Conservation (phyloP, 2,113 vertebrate species). For the Corythoichthys intestinalis region DNA sequence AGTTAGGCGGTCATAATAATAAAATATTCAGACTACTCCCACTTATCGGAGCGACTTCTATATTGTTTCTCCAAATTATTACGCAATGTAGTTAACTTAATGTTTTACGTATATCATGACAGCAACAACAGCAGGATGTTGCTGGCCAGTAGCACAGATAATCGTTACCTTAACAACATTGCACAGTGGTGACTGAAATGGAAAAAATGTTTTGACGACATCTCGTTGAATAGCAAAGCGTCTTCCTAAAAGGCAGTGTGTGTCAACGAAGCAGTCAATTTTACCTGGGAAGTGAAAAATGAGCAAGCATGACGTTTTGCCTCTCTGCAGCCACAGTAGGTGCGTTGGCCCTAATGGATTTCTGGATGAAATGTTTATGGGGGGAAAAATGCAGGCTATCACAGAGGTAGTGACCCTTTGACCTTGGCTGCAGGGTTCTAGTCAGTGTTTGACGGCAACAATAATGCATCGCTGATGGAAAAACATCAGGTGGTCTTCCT, state of each 20-base stretch:
- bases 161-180: neutral
- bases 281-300: slow-evolving; percentile 6
- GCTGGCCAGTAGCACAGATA: too few relatives aligned
- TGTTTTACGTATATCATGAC: too few relatives aligned
- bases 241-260: slow-evolving; percentile 20
- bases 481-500: slow-evolving; percentile 39
- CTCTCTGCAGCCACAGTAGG: slow-evolving; percentile 32
- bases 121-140: too few relatives aligned
- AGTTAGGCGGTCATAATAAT: too few relatives aligned
- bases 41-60: too few relatives aligned
- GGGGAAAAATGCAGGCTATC: slow-evolving; percentile 23
- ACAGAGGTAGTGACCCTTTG: slow-evolving; percentile 7
- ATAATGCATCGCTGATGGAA: slow-evolving; percentile 42
- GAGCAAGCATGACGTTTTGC: slow-evolving; percentile 4
- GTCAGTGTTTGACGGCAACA: slow-evolving; percentile 25
- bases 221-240: neutral
- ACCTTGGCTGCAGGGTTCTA: slow-evolving; percentile 19
- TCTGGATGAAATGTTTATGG: slow-evolving; percentile 29
- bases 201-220: neutral
- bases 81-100: too few relatives aligned
- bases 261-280: slow-evolving; percentile 20
- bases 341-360: slow-evolving; percentile 16
- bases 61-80: too few relatives aligned
- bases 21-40: too few relatives aligned
- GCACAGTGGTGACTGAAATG: neutral